Conservation (phyloP, 2,888 invertebrate genomes). For the Pseudococcus viburni region DNA sequence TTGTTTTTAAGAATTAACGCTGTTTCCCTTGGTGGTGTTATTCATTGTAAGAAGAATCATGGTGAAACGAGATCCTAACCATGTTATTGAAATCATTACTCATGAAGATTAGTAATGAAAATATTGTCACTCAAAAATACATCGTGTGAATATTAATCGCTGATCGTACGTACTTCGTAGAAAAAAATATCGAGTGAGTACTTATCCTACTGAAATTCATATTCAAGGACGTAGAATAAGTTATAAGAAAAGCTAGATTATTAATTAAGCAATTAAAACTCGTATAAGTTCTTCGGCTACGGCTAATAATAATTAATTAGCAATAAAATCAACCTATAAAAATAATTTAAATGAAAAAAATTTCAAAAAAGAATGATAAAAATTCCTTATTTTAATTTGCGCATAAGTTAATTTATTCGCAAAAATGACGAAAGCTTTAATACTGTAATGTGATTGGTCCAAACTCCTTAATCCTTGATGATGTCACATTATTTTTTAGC, state of each 20-base stretch:
- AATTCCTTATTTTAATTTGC: too few relatives aligned
- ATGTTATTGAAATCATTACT: not conserved
- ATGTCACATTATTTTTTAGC: too few relatives aligned
- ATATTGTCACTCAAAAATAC: constrained; percentile 32
- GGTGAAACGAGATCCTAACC: not conserved
- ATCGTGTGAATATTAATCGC: not conserved
- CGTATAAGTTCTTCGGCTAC: not conserved
- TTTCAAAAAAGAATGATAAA: too few relatives aligned
- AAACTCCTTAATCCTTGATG: too few relatives aligned
- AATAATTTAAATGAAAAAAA: too few relatives aligned
- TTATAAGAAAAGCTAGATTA: not conserved
- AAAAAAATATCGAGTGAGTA: not conserved
- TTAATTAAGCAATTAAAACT: not conserved
- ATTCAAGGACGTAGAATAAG: not conserved
- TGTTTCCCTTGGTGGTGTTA: not conserved
- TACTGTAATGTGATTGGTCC: too few relatives aligned
- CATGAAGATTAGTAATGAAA: not conserved
- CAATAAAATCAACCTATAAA: too few relatives aligned
- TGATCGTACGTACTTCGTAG: not conserved
- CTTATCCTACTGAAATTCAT: not conserved
- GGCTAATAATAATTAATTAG: not conserved
- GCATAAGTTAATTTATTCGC: too few relatives aligned
- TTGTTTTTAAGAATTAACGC: not conserved
- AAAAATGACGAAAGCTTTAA: too few relatives aligned
- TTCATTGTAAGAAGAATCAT: not conserved